A percentile compares a stretch with the other conserved stretches of the same genome.
phyloP scores from a whole-genome alignment of 2,113 vertebrate species.

The Cephalopholis sonnerati region DNA sequence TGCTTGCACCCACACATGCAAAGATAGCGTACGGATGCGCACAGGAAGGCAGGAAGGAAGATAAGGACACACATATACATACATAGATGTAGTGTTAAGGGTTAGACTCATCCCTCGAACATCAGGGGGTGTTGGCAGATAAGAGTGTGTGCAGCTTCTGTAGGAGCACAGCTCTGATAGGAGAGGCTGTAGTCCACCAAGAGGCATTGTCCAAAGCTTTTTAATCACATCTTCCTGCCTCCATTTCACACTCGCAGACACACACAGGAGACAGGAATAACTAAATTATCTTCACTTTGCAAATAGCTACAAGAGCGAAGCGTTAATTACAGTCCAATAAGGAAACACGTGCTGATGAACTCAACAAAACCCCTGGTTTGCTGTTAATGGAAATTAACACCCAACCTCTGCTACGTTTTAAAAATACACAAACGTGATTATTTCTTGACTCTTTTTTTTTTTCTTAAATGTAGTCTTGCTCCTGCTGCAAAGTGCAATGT shows the following conservation, averaged over 20 bases:
- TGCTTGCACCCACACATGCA: constrained; percentile 22
- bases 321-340: constrained; percentile 16
- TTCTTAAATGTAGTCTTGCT: background rate
- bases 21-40: background rate
- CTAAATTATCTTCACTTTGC: background rate
- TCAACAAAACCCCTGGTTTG: background rate
- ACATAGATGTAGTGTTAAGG: background rate
- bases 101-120: background rate
- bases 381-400: background rate
- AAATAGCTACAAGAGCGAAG: background rate
- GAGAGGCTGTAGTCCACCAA: constrained; percentile 1
- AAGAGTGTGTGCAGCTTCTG: constrained; percentile 13
- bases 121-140: constrained; percentile 22
- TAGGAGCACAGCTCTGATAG: constrained; percentile 12
- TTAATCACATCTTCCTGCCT: background rate
- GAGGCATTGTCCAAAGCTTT: constrained; percentile 17
- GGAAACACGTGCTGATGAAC: background rate
- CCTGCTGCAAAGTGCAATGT: constrained; percentile 33
- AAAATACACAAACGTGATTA: background rate
- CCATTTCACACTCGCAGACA: background rate
- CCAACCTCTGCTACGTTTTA: background rate
- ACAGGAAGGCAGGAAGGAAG: background rate
- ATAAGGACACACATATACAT: background rate
- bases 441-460: constrained; percentile 14
- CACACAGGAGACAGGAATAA: background rate